Base-by-base conservation (phyloP, 2,113 vertebrate genomes). In the Pithys albifrons region DNA sequence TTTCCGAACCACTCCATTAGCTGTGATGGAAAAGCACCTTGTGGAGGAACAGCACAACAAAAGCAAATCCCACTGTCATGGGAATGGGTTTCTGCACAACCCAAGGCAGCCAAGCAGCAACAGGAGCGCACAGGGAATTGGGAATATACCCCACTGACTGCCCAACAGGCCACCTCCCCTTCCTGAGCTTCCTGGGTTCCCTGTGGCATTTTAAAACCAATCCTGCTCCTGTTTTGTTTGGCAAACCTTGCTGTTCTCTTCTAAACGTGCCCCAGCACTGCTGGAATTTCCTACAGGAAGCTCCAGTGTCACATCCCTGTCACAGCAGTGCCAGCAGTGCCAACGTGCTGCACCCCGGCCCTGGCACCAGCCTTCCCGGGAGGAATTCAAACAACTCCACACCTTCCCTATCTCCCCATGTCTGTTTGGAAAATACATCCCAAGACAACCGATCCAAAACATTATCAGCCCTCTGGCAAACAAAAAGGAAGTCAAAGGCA, bases 401-500 rank as follows among this genome's bases (percentile, higher is more conserved):
- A 89, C 58, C 90, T 84, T 86, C 65, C 3, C 51, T 67, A 6
- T 58, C 75, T 91, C 35, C 79, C 70, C 14, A 1, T 15, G 28
- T 45, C 85, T 95, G 73, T 72, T 87, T 80, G 54, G 84, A 72
- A 94, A 89, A 65, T 0, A 39, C n/a, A 64, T 22, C 69, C 45
- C 83, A 67, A 69, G 88, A 81, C 49, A 33, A 86, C n/a, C 83
- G 69, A 86, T 85, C 52, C 88, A n/a, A n/a, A 94, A 59, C 93
- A 84, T 1, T 74, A 61, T 1, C 83, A 69, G 35, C 43, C 65
- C 76, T 89, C 59, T 59, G 80, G 79, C 90, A 81, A 88, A 69
- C 79, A 89, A 86, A 88, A 88, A 82, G 22, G 22, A 87, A 96
- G 96, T 91, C 95, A 95, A 96, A 95, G 0, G 39, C 83, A 93